Conservation (phyloP, 2,113 vertebrate genomes). For the Psilopsiagon aurifrons region DNA sequence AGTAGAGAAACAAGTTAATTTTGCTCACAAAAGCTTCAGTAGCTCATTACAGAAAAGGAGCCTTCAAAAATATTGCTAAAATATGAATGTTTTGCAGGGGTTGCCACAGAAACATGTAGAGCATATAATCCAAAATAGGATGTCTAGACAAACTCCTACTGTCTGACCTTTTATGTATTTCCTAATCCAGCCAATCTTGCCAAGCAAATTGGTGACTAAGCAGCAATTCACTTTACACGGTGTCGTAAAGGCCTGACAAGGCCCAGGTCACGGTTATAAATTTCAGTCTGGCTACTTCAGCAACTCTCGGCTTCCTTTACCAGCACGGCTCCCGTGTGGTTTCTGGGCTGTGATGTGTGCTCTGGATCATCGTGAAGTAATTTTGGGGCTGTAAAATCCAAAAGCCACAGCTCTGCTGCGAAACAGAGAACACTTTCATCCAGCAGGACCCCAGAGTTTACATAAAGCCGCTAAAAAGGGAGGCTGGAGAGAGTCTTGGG, state of each 20-base stretch:
- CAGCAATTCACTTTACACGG: constrained; percentile 72
- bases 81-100: constrained; percentile 70
- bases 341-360: constrained; percentile 71
- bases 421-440: constrained; percentile 71
- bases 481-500: constrained; percentile 54
- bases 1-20: neutral
- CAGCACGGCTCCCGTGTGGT: constrained; percentile 66
- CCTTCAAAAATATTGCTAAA: constrained; percentile 58
- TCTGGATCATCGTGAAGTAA: constrained; percentile 74
- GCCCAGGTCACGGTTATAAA: constrained; percentile 78
- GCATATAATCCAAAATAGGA: constrained; percentile 75
- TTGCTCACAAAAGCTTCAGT: neutral
- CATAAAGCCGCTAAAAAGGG: constrained; percentile 40
- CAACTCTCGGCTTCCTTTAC: constrained; percentile 61
- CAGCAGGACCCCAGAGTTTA: constrained; percentile 62
- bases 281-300: constrained; percentile 74
- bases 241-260: constrained; percentile 74
- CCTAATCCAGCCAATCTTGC: constrained; percentile 74
- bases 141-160: constrained; percentile 85
- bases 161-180: constrained; percentile 81
- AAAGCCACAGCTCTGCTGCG: constrained; percentile 63
- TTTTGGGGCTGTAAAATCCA: constrained; percentile 69
- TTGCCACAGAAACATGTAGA: constrained; percentile 71
- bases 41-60: constrained; percentile 8
- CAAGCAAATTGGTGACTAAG: constrained; percentile 81